These are phyloP conservation scores for Colistium nudipinnis DNA, from an alignment of 2,113 vertebrate genomes.

Conservation along the genomic window DNA sequence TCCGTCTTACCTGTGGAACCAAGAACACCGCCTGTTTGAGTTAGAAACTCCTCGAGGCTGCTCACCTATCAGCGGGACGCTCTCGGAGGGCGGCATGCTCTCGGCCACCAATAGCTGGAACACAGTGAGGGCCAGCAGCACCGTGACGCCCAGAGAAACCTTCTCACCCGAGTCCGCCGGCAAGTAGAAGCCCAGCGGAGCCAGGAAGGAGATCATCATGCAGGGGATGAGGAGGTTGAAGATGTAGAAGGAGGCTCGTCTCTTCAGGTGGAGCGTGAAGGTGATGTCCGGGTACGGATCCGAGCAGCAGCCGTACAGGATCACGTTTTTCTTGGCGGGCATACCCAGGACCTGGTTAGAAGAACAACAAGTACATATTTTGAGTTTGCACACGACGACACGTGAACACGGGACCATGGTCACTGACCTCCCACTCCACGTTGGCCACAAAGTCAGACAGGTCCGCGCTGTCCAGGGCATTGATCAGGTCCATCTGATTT, in stretches of 20 bases:
- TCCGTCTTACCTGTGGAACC: too few species aligned
- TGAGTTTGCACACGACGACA: not conserved
- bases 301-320: conserved; percentile 91
- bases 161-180: conserved; percentile 93
- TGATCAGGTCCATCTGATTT: conserved; percentile 88
- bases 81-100: conserved; percentile 98
- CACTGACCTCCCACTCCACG: conserved; percentile 84
- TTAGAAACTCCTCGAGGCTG: not conserved
- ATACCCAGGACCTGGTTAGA: conserved; percentile 83
- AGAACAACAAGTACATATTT: not conserved
- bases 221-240: conserved; percentile 94
- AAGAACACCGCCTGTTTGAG: too few species aligned
- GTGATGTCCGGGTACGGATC: conserved; percentile 94
- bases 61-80: conserved; percentile 91
- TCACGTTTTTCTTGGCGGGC: conserved; percentile 87
- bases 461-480: conserved; percentile 80
- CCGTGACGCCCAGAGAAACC: conserved; percentile 94
- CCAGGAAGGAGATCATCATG: conserved; percentile 92
- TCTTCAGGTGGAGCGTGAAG: conserved; percentile 88
- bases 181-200: conserved; percentile 90
- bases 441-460: conserved; percentile 90
- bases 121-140: conserved; percentile 94
- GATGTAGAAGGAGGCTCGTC: conserved; percentile 91
- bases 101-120: conserved; percentile 98
- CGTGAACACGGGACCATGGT: too few species aligned